Evolutionary conservation across 2,888 invertebrate genomes (phyloP).

Genomic region (Pollenia griseotomentosa): DNA sequence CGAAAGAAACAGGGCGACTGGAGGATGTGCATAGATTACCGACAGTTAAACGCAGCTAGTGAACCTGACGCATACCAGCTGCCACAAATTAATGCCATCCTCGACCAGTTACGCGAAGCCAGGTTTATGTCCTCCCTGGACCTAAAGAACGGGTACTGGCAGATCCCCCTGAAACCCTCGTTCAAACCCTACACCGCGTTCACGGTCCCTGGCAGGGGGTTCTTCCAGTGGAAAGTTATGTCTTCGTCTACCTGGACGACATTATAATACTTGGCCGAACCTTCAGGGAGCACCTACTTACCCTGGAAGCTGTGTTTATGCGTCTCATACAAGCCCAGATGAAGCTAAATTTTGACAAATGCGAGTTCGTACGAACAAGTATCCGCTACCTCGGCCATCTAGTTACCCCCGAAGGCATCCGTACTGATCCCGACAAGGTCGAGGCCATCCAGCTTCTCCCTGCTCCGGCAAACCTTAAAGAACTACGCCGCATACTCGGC

Average conservation of each 20-base stretch:
- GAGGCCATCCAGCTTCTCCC: background rate
- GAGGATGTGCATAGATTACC: constrained; percentile 61
- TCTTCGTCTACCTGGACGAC: constrained; percentile 52
- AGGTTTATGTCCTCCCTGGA: constrained; percentile 43
- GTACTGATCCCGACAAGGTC: constrained; percentile 41
- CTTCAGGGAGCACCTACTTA: constrained; percentile 23
- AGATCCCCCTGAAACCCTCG: constrained; percentile 17
- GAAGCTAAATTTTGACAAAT: constrained; percentile 35
- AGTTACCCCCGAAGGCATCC: constrained; percentile 22
- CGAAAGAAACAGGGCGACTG: constrained; percentile 58
- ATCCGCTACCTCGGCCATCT: constrained; percentile 32
- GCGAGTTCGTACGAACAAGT: constrained; percentile 16
- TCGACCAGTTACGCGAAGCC: constrained; percentile 41
- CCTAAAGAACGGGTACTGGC: constrained; percentile 60
- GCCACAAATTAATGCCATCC: constrained; percentile 33
- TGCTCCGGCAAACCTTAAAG: constrained; percentile 13
- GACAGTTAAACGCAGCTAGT: constrained; percentile 23
- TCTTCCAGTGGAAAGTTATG: constrained; percentile 61
- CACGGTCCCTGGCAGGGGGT: constrained; percentile 40
- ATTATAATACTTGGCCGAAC: constrained; percentile 40
- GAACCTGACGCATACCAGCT: constrained; percentile 57
- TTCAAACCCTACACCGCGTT: constrained; percentile 39
- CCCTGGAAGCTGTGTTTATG: background rate
- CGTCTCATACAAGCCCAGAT: constrained; percentile 17
- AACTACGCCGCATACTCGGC: constrained; percentile 26